Base-by-base conservation (phyloP, 2,113 vertebrate genomes). In the Carettochelys insculpta region DNA sequence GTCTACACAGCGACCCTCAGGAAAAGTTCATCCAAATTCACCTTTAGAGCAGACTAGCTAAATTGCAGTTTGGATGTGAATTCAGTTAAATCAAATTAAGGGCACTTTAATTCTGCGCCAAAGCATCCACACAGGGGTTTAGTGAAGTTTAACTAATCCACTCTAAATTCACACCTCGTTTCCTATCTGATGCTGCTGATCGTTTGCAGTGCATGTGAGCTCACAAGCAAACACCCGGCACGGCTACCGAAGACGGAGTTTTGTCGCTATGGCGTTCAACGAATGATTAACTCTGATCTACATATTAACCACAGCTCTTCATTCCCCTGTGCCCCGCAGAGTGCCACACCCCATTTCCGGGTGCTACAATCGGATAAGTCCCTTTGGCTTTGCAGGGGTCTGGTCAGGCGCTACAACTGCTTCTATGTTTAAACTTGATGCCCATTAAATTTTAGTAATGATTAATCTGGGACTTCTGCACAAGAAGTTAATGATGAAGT, bases 261-360 rank as follows among this genome's bases (percentile, higher is more conserved):
- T n/a, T 65, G 94, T 80, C 80, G 91, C 95, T 50, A 75, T 95
- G 94, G 95, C 94, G 95, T 93, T 87, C 80, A 31, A 84, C 91
- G 90, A 96, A 92, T 94, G 31, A 95, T 96, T 93, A 95, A 94
- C 93, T 91, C 93, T 91, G 88, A 90, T 94, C 94, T 88, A 85
- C 75, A 91, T 82, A 91, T 96, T 95, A 96, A 94, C 92, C 89
- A 86, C 0, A 31, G 89, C 91, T 93, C 94, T 93, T 82, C 88
- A 2, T 6, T 89, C 88, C 80, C 88, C 41, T 53, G 1, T 5
- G 52, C 83, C 90, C 80, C 2, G 11, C 83, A 89, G 92, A 31
- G 3, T 3, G n/a, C 76, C 14, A 77, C 81, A 79, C 14, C 82
- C 52, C 79, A 20, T 87, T 8, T 78, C 51, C 52, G 12, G 65